These are phyloP conservation scores for Cervus canadensis DNA, from an alignment of 2,113 vertebrate genomes.

Conservation along the genomic window DNA sequence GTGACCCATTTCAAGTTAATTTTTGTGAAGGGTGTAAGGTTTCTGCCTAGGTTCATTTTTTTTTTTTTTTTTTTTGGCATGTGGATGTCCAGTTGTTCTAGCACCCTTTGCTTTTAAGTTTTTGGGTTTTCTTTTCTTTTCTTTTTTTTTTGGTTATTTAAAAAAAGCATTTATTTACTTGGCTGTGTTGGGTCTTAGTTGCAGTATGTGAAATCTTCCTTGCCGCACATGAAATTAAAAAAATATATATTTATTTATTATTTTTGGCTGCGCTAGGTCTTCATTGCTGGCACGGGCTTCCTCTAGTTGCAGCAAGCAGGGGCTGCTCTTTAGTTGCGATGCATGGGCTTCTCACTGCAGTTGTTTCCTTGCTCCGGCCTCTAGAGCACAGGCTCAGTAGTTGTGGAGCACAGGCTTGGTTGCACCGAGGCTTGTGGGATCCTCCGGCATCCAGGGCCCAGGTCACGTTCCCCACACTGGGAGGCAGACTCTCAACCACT, in stretches of 20 bases:
- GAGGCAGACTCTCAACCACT: not conserved
- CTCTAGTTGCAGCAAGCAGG: not conserved
- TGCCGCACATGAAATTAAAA: not conserved
- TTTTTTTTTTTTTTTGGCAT: not conserved
- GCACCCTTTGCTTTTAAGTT: not conserved
- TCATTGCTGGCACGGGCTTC: not conserved
- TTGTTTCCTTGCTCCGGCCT: not conserved
- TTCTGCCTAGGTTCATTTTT: not conserved
- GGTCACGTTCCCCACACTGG: rapidly evolving
- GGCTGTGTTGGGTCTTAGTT: not conserved
- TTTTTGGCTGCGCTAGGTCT: not conserved
- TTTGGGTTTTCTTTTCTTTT: too few relatives aligned
- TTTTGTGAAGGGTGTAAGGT: not conserved
- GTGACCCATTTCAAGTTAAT: not conserved
- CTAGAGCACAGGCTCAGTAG: not conserved
- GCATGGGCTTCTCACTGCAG: not conserved
- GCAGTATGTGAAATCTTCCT: not conserved
- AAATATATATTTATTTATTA: not conserved
- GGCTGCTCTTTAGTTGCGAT: rapidly evolving
- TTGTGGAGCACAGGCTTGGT: not conserved
- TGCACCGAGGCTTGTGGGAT: not conserved
- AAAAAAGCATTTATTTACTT: not conserved
- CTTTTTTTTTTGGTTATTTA: not conserved
- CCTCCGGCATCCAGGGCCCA: not conserved
- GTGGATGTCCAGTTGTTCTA: not conserved